phyloP scores from a whole-genome alignment of 2,888 invertebrate genomes.

The Drosophila falleni region DNA sequence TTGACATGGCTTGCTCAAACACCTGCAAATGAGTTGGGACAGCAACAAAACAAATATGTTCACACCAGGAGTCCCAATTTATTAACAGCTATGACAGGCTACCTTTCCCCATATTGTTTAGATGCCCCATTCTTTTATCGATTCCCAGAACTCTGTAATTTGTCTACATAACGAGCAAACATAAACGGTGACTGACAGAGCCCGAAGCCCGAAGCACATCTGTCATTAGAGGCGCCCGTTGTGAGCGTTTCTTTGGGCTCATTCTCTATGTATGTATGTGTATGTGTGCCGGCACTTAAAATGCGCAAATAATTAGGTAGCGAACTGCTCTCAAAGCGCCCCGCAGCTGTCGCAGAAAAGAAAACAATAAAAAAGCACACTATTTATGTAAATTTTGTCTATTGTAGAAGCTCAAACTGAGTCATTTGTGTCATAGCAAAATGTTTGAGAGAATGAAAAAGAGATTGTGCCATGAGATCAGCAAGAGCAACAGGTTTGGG shows the following conservation, averaged over 20 bases:
- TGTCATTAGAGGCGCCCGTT: conserved; percentile 62
- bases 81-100: conserved; percentile 29
- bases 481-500: conserved; percentile 50
- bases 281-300: conserved; percentile 59
- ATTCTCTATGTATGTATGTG: conserved; percentile 20
- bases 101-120: conserved; percentile 8
- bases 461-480: conserved; percentile 61
- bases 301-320: conserved; percentile 74
- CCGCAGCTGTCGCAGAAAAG: conserved; percentile 27
- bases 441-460: conserved; percentile 42
- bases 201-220: conserved; percentile 23
- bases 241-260: conserved; percentile 43
- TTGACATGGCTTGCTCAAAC: conserved; percentile 5
- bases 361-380: conserved; percentile 17
- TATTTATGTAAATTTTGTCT: conserved; percentile 54
- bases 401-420: conserved; percentile 43
- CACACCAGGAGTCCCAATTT: conserved; percentile 35
- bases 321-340: conserved; percentile 38
- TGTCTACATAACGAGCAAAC: conserved; percentile 52
- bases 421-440: conserved; percentile 51
- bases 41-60: conserved; percentile 28
- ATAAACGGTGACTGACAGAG: conserved; percentile 27
- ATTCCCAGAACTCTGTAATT: conserved; percentile 51
- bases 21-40: conserved; percentile 25
- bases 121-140: conserved; percentile 44